Conservation (phyloP, 2,888 invertebrate species). For the Zaprionus bogoriensis region DNA sequence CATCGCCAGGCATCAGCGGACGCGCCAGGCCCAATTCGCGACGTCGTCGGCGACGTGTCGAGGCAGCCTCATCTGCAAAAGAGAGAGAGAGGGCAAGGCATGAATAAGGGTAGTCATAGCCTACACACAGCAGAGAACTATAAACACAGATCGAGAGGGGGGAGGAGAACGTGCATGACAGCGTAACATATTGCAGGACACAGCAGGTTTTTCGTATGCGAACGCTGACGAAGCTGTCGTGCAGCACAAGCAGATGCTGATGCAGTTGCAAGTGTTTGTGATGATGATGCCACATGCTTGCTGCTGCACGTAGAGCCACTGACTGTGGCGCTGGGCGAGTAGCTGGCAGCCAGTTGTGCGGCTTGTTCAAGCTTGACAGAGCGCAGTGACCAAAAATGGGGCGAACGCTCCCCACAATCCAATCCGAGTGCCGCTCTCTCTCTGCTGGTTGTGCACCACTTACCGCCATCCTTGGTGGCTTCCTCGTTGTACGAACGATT, state of each 20-base stretch:
- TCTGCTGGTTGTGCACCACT: conserved; percentile 55
- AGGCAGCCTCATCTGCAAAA: conserved; percentile 82
- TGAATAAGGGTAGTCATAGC: neutral
- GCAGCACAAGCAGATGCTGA: conserved; percentile 48
- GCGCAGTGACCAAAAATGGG: conserved; percentile 12
- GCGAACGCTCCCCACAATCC: neutral
- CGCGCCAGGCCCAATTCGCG: conserved; percentile 81
- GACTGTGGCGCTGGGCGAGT: neutral
- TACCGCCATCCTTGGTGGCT: conserved; percentile 82
- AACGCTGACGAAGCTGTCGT: conserved; percentile 41
- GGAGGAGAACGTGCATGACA: conserved; percentile 52
- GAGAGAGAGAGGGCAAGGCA: neutral
- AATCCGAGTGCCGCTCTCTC: conserved; percentile 8
- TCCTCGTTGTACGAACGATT: conserved; percentile 84
- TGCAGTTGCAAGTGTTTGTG: conserved; percentile 62
- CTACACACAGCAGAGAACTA: neutral
- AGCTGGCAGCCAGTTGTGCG: neutral
- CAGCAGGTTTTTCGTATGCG: conserved; percentile 40
- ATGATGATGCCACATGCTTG: conserved; percentile 15
- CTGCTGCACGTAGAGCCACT: no score
- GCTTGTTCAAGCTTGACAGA: conserved; percentile 31
- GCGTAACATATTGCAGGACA: conserved; percentile 71
- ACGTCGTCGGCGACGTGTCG: conserved; percentile 80
- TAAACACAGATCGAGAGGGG: neutral
- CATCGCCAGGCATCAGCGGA: conserved; percentile 79